These are phyloP conservation scores for Catostomus latipinnis DNA, from an alignment of 2,797 vertebrate species.

Conservation along the genomic window DNA sequence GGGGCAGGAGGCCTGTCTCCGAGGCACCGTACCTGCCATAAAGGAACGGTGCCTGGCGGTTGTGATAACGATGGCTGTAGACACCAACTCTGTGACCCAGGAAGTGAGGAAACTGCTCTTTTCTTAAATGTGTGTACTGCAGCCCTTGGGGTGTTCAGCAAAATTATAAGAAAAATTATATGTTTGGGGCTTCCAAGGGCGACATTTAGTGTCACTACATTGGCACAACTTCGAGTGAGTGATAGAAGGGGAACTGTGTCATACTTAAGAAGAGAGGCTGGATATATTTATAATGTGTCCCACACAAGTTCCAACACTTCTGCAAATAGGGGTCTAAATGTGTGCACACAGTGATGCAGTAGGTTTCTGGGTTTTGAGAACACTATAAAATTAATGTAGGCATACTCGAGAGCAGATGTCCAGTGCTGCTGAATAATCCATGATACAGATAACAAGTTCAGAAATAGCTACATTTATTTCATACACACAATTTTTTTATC, in stretches of 20 bases:
- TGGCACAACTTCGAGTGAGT: no score
- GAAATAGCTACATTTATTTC: constrained; percentile 50
- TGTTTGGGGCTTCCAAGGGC: no score
- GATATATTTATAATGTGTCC: not conserved
- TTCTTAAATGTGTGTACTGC: no score
- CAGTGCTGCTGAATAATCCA: constrained; percentile 55
- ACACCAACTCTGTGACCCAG: no score
- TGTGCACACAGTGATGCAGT: constrained; percentile 4
- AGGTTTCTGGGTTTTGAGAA: constrained; percentile 48
- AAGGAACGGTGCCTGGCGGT: no score
- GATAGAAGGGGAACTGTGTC: not conserved
- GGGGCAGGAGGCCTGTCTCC: no score
- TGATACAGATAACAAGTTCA: constrained; percentile 33
- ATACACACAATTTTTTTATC: not conserved
- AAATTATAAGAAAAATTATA: no score
- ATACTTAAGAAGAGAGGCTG: not conserved
- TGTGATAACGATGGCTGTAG: no score
- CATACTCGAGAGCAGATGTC: constrained; percentile 44
- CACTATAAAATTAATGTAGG: constrained; percentile 35
- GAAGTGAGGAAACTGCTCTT: no score
- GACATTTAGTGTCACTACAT: no score
- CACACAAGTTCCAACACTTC: not conserved
- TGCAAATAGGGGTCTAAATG: not conserved
- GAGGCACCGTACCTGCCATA: no score
- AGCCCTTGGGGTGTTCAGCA: no score